Evolutionary conservation across 2,113 vertebrate genomes (phyloP).

Genomic region (Pollachius pollachius): DNA sequence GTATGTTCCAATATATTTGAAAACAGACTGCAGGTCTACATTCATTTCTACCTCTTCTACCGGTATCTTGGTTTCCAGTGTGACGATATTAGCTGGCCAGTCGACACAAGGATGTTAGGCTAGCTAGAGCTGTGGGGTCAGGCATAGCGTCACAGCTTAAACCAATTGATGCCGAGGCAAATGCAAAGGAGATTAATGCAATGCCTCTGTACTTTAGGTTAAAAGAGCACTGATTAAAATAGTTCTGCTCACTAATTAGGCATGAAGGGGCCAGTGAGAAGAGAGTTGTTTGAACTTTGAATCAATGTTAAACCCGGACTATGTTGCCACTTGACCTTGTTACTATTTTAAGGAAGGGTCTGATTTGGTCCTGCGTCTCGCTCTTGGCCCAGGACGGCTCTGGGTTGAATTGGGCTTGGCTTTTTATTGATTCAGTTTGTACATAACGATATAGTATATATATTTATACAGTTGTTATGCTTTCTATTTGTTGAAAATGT

Average conservation of each 20-base stretch:
- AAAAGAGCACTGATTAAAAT: conserved; percentile 50
- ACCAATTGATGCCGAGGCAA: conserved; percentile 6
- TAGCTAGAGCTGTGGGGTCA: neutral
- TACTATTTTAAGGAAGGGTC: conserved; percentile 10
- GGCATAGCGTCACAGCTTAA: conserved; percentile 14
- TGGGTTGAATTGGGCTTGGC: too few species aligned
- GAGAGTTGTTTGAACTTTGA: conserved; percentile 14
- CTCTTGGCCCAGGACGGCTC: neutral
- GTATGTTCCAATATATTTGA: too few species aligned
- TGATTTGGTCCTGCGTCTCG: conserved; percentile 18
- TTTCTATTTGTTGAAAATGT: too few species aligned
- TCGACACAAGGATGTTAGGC: neutral
- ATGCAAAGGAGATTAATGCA: conserved; percentile 46
- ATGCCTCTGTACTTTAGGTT: conserved; percentile 35
- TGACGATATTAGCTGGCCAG: too few species aligned
- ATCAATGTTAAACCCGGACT: conserved; percentile 28
- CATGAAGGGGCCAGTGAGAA: conserved; percentile 17
- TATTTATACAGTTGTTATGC: too few species aligned
- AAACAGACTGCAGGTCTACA: too few species aligned
- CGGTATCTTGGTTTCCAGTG: too few species aligned
- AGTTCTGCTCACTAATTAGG: conserved; percentile 44
- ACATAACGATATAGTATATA: neutral
- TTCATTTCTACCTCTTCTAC: too few species aligned
- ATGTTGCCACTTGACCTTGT: conserved; percentile 31
- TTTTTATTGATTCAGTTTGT: too few species aligned